Base-by-base conservation (phyloP, 2,888 invertebrate species). In the Agonopterix arenella region DNA sequence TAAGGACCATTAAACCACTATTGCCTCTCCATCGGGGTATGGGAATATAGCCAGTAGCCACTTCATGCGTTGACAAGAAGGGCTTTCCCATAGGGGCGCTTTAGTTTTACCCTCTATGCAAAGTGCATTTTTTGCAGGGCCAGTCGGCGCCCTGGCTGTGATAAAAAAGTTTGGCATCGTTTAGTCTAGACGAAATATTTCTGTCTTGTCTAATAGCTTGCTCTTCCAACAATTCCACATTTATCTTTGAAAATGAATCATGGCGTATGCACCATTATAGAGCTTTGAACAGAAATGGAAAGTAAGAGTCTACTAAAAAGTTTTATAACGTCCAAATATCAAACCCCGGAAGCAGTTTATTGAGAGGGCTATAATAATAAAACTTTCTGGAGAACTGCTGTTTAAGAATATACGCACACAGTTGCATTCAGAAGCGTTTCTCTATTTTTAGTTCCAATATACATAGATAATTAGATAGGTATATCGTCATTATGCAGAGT, bases 291-390 rank as follows among this genome's bases (percentile, higher is more conserved):
- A 28, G 28, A 28, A 28, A 40, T 40, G 40, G 11, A 40, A 40
- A 40, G 10, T 28, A 28, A 28, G 28, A 28, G 40, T n/a, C 40
- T 9, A 40, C 40, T 28, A 47, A 46, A 50, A 57, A 54, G 61
- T 62, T 63, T 65, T 65, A 63, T 64, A 56, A 56, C 62, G 52
- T 61, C 60, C 64, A 64, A 61, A 67, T 56, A 62, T 59, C 52
- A 51, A 52, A 52, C 62, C 54, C 69, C 68, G 71, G 72, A 71
- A 76, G 68, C 68, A 62, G 64, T 70, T 66, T 67, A 59, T 70
- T 68, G 66, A 65, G 64, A 62, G 60, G 59, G 57, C 59, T 62
- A 67, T 74, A 69, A 73, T 72, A 73, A 60, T 67, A 66, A 63
- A 53, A 48, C 52, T 46, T 50, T 52, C 48, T 48, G 49, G 48